phyloP scores from a whole-genome alignment of 2,113 vertebrate genomes.

The Oreochromis tanganicae region DNA sequence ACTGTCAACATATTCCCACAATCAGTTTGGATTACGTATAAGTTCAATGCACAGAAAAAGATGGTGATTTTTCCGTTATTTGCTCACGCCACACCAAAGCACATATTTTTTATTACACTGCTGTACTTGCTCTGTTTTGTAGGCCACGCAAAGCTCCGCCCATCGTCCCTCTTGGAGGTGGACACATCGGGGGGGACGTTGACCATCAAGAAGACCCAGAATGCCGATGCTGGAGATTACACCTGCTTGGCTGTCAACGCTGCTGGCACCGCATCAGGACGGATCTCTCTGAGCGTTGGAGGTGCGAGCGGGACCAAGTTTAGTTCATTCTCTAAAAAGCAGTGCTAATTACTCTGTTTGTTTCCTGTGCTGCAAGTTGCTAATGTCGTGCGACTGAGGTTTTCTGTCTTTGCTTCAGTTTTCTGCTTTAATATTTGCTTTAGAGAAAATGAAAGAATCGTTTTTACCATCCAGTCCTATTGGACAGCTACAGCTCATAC shows the following conservation, averaged over 20 bases:
- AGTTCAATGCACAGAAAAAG: not conserved
- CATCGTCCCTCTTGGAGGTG: conserved; percentile 75
- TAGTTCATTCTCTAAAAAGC: not conserved
- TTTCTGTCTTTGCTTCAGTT: not conserved
- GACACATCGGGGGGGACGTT: conserved; percentile 75
- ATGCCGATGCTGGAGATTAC: conserved; percentile 87
- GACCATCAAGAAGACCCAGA: conserved; percentile 83
- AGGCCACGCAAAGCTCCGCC: conserved; percentile 82
- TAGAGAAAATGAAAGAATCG: not conserved
- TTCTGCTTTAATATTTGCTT: not conserved
- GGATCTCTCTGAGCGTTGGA: conserved; percentile 87
- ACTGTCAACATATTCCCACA: not conserved
- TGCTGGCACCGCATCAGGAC: conserved; percentile 83
- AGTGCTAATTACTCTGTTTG: not conserved
- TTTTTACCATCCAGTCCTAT: not conserved
- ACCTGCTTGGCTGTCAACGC: conserved; percentile 84
- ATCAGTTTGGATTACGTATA: not conserved
- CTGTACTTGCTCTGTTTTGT: not conserved
- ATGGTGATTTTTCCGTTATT: not conserved
- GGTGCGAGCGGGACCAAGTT: conserved; percentile 72
- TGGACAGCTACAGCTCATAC: not conserved
- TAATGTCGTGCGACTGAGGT: not conserved
- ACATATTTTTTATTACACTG: not conserved
- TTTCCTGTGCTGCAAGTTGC: not conserved
- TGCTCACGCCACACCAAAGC: not conserved